phyloP scores from a whole-genome alignment of 2,113 vertebrate species.

The Sakesphorus luctuosus region DNA sequence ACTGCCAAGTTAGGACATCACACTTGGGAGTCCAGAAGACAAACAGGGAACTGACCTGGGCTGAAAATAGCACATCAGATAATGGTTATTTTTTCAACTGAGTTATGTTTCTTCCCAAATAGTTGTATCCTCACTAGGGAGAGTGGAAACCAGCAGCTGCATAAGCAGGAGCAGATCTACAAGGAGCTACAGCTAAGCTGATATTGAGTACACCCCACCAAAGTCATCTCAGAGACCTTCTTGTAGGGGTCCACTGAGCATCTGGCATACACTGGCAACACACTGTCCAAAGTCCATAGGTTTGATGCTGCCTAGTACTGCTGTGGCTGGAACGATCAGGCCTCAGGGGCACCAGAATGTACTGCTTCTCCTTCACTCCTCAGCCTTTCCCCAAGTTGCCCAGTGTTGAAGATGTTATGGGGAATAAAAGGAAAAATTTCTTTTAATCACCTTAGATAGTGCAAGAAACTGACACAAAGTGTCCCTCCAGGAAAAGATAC shows the following conservation, averaged over 20 bases:
- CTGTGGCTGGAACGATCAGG: not conserved
- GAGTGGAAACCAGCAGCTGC: not conserved
- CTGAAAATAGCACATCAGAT: not conserved
- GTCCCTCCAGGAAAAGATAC: not conserved
- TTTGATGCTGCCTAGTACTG: not conserved
- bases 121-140: not conserved
- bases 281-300: accelerated
- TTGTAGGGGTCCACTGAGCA: accelerated
- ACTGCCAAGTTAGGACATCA: not conserved
- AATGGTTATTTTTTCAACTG: not conserved
- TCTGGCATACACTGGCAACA: not conserved
- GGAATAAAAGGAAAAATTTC: not conserved
- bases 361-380: not conserved
- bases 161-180: not conserved
- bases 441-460: not conserved
- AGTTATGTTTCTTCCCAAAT: not conserved
- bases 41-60: not conserved
- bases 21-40: not conserved
- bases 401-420: not conserved
- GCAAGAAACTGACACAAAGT: not conserved
- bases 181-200: not conserved
- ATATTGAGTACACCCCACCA: not conserved
- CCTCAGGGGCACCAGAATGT: not conserved
- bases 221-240: accelerated
- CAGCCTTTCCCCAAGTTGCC: not conserved